These are phyloP conservation scores for Tetanocera ferruginea DNA, from an alignment of 2,888 invertebrate genomes.

Conservation along the genomic window DNA sequence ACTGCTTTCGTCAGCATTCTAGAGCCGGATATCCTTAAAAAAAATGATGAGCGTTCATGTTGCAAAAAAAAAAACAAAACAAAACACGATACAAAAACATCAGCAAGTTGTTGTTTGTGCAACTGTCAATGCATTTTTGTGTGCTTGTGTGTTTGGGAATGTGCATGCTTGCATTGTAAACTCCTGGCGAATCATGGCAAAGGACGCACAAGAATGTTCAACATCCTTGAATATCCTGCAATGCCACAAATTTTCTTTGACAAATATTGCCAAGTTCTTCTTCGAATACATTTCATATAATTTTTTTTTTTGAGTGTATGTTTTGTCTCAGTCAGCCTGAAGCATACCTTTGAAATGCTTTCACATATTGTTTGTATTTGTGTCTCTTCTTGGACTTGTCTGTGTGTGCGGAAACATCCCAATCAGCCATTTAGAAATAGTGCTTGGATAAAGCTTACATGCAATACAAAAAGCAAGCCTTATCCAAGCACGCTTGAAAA, in stretches of 20 bases:
- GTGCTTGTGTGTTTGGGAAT: neutral
- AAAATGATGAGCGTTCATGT: too few relatives aligned
- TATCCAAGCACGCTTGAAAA: too few relatives aligned
- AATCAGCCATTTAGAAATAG: too few relatives aligned
- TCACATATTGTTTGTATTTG: too few relatives aligned
- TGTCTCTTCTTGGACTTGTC: neutral
- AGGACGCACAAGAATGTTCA: neutral
- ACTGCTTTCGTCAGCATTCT: too few relatives aligned
- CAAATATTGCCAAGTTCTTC: slow-evolving; percentile 1
- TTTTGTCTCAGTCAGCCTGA: neutral
- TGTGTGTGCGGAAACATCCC: neutral
- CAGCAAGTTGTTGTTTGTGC: too few relatives aligned
- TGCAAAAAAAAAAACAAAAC: too few relatives aligned
- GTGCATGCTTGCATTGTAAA: neutral
- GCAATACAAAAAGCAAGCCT: too few relatives aligned
- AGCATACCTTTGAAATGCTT: neutral
- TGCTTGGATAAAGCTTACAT: too few relatives aligned
- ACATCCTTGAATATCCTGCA: neutral
- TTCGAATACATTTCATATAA: neutral
- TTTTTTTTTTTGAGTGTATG: neutral
- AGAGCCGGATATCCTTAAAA: too few relatives aligned
- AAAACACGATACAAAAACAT: too few relatives aligned
- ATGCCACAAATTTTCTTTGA: neutral
- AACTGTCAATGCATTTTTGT: neutral
- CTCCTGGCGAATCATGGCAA: neutral